Percentiles rank a stretch among this genome's conserved stretches.
These are phyloP conservation scores for Macaria liturata DNA, from an alignment of 2,888 invertebrate species.

Conservation along the genomic window DNA sequence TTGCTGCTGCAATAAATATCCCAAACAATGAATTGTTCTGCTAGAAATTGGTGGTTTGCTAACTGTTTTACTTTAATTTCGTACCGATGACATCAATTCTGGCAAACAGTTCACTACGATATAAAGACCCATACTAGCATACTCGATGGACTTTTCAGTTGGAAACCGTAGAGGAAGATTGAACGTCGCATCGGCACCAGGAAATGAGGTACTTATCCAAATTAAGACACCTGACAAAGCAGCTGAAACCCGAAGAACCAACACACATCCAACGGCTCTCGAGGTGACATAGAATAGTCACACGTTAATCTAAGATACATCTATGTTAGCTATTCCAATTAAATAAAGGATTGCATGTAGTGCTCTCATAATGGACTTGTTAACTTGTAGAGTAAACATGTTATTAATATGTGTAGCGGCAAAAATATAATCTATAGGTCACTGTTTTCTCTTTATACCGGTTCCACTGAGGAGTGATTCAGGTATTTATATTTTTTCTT, in stretches of 20 bases:
- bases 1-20: slow-evolving; percentile 56
- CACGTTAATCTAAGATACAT: slow-evolving; percentile 46
- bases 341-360: slow-evolving; percentile 65
- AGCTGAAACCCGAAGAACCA: slow-evolving; percentile 34
- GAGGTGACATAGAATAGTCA: slow-evolving; percentile 78
- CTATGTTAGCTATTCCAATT: slow-evolving; percentile 48
- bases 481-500: slow-evolving; percentile 77
- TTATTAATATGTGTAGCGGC: slow-evolving; percentile 64
- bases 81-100: slow-evolving; percentile 34
- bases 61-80: neutral
- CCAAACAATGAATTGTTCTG: slow-evolving; percentile 54
- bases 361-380: slow-evolving; percentile 56
- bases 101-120: slow-evolving; percentile 44
- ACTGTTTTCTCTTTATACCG: slow-evolving; percentile 68
- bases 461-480: slow-evolving; percentile 75
- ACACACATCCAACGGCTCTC: slow-evolving; percentile 52
- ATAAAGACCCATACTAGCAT: slow-evolving; percentile 68
- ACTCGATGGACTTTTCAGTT: slow-evolving; percentile 82
- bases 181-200: slow-evolving; percentile 26
- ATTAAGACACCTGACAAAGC: slow-evolving; percentile 50
- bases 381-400: slow-evolving; percentile 59
- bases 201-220: slow-evolving; percentile 75
- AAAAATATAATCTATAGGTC: slow-evolving; percentile 60
- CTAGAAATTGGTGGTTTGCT: slow-evolving; percentile 48
- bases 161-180: slow-evolving; percentile 60